Evolutionary conservation across 2,113 vertebrate genomes (phyloP).

Genomic region (Microcebus murinus): DNA sequence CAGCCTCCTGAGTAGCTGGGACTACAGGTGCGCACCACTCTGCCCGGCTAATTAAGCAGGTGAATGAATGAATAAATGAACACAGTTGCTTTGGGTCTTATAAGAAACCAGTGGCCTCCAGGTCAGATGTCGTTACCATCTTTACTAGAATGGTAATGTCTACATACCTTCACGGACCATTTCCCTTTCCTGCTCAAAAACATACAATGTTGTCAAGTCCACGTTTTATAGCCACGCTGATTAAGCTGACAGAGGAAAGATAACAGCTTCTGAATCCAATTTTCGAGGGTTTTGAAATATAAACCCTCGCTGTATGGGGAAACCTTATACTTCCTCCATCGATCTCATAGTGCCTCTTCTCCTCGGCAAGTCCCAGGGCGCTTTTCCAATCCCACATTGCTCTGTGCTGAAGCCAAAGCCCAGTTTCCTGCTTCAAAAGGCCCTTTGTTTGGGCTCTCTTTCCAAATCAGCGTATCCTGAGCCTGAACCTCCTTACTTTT

Average conservation of each 20-base stretch:
- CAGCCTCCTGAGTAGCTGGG: too few relatives aligned
- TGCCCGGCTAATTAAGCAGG: background rate
- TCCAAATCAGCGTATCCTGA: constrained; percentile 87
- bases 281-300: constrained; percentile 80
- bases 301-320: constrained; percentile 79
- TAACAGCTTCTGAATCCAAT: constrained; percentile 63
- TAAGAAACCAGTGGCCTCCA: background rate
- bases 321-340: constrained; percentile 79
- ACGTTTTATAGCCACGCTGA: background rate
- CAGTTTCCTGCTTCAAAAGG: constrained; percentile 86
- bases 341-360: constrained; percentile 80
- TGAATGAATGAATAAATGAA: background rate
- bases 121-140: background rate
- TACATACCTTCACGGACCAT: background rate
- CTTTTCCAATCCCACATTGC: constrained; percentile 83
- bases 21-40: too few relatives aligned
- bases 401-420: constrained; percentile 85
- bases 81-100: background rate
- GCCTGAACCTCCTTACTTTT: constrained; percentile 87
- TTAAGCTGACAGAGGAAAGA: constrained; percentile 47
- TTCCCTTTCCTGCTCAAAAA: constrained; percentile 48
- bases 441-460: constrained; percentile 87
- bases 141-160: background rate
- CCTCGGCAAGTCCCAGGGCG: constrained; percentile 80
- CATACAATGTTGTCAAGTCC: background rate